phyloP scores from a whole-genome alignment of 2,888 invertebrate genomes.

The Bedellia somnulentella region DNA sequence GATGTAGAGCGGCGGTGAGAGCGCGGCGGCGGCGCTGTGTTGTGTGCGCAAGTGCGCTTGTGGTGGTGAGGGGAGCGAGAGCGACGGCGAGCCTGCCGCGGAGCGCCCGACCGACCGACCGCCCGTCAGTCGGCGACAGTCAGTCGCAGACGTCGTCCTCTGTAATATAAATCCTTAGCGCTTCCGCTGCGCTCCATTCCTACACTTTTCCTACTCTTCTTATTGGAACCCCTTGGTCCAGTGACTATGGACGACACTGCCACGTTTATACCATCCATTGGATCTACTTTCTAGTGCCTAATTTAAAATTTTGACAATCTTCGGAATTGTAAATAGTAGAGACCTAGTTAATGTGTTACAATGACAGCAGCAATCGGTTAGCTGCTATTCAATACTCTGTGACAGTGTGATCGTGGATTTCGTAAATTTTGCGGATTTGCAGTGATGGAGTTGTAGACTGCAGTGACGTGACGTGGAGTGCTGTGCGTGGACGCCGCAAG shows the following conservation, averaged over 20 bases:
- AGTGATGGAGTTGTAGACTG: conserved; percentile 57
- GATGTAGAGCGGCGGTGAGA: conserved; percentile 17
- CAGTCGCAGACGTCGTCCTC: conserved; percentile 56
- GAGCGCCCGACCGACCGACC: conserved; percentile 51
- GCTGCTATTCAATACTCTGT: conserved; percentile 48
- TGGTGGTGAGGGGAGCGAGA: conserved; percentile 31
- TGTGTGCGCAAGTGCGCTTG: conserved; percentile 43
- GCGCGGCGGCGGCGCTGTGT: conserved; percentile 13
- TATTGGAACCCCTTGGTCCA: no score
- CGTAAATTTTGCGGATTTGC: conserved; percentile 55
- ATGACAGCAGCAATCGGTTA: conserved; percentile 36
- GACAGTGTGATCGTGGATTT: conserved; percentile 56
- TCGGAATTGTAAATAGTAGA: no score
- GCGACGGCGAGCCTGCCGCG: no score
- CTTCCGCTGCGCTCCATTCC: conserved; percentile 30
- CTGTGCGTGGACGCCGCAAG: conserved; percentile 29
- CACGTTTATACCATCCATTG: no score
- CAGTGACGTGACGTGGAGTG: conserved; percentile 25
- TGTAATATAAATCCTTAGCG: conserved; percentile 28
- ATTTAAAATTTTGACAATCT: no score
- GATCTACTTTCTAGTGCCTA: no score
- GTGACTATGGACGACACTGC: no score
- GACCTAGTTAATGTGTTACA: conserved; percentile 35
- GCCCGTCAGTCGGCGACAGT: conserved; percentile 58
- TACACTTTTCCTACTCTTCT: conserved; percentile 35